Conservation (phyloP, 2,113 vertebrate species). For the Ageneiosus marmoratus region DNA sequence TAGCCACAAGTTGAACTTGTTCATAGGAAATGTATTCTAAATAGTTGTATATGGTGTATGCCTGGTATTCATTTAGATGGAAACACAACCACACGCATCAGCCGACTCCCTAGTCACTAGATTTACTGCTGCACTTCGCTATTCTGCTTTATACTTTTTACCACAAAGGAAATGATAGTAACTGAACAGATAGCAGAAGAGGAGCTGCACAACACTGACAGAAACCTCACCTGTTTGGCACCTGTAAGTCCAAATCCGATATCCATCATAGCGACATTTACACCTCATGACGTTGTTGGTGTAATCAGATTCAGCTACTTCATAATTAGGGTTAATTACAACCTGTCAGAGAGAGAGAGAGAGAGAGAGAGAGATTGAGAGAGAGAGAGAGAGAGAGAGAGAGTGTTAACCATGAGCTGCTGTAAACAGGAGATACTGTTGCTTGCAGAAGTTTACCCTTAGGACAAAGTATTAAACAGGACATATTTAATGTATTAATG, state of each 20-base stretch:
- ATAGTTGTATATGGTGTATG: not conserved
- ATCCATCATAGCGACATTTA: constrained; percentile 83
- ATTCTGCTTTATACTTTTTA: not conserved
- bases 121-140: not conserved
- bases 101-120: too few relatives aligned
- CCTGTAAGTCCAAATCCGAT: constrained; percentile 92
- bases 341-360: constrained; percentile 70
- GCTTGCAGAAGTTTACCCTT: not conserved
- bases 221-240: constrained; percentile 86
- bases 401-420: not conserved
- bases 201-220: not conserved
- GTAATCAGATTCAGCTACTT: constrained; percentile 93
- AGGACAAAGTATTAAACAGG: not conserved
- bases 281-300: constrained; percentile 95
- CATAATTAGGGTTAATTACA: constrained; percentile 90
- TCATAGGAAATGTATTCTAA: not conserved
- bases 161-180: not conserved
- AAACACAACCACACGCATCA: not conserved
- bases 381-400: not conserved
- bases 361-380: not conserved
- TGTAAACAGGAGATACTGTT: not conserved
- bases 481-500: not conserved
- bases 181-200: not conserved
- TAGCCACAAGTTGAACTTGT: not conserved
- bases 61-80: not conserved